Base-by-base conservation (phyloP, 2,888 invertebrate genomes). In the Cyaniris semiargus region DNA sequence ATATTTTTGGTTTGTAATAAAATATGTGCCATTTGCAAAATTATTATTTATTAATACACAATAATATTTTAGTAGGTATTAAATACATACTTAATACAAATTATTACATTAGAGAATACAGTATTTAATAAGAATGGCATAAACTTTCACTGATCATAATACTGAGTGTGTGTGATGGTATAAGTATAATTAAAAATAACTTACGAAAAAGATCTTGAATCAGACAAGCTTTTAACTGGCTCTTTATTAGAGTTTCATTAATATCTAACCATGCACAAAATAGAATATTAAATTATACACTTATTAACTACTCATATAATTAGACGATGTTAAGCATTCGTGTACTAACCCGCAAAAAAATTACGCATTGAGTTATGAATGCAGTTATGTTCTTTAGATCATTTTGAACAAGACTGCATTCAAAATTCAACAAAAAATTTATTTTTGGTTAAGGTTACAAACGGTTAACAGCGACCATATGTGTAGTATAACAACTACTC, bases 1-100 rank as follows among this genome's bases (percentile, higher is more conserved):
- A 18, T 53, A 53, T 53, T 53, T 53, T 13, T 6, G 23, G 72
- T 23, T 23, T 31, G 44, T 77, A 80, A 76, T 74, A 70, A 79
- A 80, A 79, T 38, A 78, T 76, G 31, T 56, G 31, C 10, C n/a
- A 34, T 76, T 74, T 80, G 78, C 78, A 80, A 80, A 80, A 80
- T 78, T 80, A 80, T 80, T 76, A 77, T 80, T 80, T 79, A 81
- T 74, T 80, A 79, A 79, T 87, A 53, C 53, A 53, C 53, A 53
- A 53, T 53, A 53, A 53, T 88, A 89, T 87, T 90, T 90, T 90
- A 21, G 60, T 60, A 60, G 89, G 89, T 90, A 89, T 88, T 87
- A 88, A 88, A 87, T 87, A 88, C 80, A 79, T 78, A 79, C 75
- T 70, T 78, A 77, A 76, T 80, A 79, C 48, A 78, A 80, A 77